These are phyloP conservation scores for Drosophila sp. DNA, from an alignment of 1,140 invertebrate species.

Conservation along the genomic window DNA sequence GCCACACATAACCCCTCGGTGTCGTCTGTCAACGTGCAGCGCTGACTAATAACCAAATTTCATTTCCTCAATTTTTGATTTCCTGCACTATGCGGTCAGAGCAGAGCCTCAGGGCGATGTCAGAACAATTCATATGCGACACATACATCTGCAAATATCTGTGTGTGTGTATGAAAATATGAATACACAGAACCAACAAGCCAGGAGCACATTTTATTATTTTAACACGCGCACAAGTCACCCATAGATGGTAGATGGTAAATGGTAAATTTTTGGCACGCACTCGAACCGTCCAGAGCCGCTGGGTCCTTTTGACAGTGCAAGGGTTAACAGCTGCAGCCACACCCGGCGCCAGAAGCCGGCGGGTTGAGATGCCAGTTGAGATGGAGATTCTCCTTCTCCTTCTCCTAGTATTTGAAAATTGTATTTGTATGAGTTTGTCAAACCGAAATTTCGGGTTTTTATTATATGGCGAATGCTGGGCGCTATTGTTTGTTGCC, in stretches of 20 bases:
- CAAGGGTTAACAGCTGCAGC: constrained; percentile 82
- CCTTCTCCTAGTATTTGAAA: too few species aligned
- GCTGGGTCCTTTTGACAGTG: constrained; percentile 42
- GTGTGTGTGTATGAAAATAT: neutral
- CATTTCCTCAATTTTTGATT: constrained; percentile 82
- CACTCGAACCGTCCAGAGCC: constrained; percentile 51
- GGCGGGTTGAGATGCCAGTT: too few species aligned
- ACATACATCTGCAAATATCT: neutral
- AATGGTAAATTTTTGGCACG: constrained; percentile 80
- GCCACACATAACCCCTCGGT: constrained; percentile 3
- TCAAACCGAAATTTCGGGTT: constrained; percentile 69
- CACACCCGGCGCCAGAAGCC: constrained; percentile 51
- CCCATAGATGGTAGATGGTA: constrained; percentile 57
- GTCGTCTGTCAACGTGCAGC: constrained; percentile 59
- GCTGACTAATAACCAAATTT: constrained; percentile 83
- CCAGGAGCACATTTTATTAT: constrained; percentile 77
- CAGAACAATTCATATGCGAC: constrained; percentile 1
- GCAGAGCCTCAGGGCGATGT: constrained; percentile 37
- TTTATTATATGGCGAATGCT: constrained; percentile 64
- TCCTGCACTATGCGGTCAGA: constrained; percentile 75
- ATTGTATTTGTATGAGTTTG: constrained; percentile 77
- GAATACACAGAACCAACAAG: constrained; percentile 29
- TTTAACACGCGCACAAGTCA: constrained; percentile 77
- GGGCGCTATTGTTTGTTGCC: constrained; percentile 77
- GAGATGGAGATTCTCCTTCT: constrained; percentile 62